A percentile compares a stretch with the other conserved stretches of the same genome.
These are phyloP conservation scores for Trissoscelio sp. DNA, from an alignment of 2,888 invertebrate species.

Conservation along the genomic window DNA sequence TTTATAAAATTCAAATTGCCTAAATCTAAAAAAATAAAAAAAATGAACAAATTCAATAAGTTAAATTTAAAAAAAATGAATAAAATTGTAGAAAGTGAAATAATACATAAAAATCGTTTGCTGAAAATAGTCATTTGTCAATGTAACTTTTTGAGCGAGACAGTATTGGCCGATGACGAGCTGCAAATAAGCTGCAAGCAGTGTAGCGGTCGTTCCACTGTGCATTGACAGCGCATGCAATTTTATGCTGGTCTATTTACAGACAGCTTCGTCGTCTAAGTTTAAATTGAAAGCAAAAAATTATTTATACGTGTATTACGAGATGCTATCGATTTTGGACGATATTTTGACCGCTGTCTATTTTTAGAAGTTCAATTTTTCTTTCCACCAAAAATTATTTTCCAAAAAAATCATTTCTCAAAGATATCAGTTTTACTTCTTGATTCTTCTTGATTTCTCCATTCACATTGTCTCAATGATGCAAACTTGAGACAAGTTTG, in stretches of 20 bases:
- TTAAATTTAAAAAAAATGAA: not conserved
- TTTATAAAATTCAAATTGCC: no score
- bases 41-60: no score
- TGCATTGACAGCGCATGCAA: conserved; percentile 69
- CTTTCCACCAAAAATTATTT: no score
- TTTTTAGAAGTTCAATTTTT: no score
- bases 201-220: conserved; percentile 70
- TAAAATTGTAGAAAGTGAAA: not conserved
- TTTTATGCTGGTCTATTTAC: conserved; percentile 69
- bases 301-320: conserved; percentile 47
- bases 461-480: no score
- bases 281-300: conserved; percentile 65
- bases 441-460: no score
- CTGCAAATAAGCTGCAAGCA: conserved; percentile 58
- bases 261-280: conserved; percentile 62
- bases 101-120: no score
- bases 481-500: no score
- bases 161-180: conserved; percentile 48
- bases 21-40: no score
- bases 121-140: not conserved
- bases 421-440: no score
- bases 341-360: conserved; percentile 7
- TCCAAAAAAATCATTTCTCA: no score
- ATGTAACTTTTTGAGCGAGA: conserved; percentile 12
- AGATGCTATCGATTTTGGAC: conserved; percentile 42